Base-by-base conservation (phyloP, 2,797 vertebrate genomes). In the Gorsachius magnificus region DNA sequence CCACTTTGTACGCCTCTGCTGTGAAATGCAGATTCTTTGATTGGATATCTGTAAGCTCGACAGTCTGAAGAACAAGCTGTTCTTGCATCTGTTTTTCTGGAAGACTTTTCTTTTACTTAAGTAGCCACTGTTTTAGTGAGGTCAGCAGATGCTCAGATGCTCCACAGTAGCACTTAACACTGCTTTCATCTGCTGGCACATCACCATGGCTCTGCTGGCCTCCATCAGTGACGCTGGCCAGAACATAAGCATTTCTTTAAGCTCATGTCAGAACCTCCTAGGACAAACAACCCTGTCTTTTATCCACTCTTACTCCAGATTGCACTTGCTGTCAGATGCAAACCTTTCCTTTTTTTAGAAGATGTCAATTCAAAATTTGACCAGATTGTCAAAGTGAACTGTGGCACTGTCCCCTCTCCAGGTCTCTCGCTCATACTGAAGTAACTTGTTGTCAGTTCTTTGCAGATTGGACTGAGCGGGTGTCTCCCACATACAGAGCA, bases 151-250 rank as follows among this genome's bases (percentile, higher is more conserved):
- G 48, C 38, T 95, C 26, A 38, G 25, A 93, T 75, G 38, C 45
- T 15, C 69, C 68, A 54, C 77, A 78, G 94, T 78, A 95, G 92
- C 86, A 65, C 35, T 97, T 85, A 88, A 78, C 43, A 43, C 58
- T 79, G 76, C 72, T 97, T 95, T 94, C 48, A 79, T 87, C 89
- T 95, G 90, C 87, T 88, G 66, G 79, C 83, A 13, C 70, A 58
- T 92, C 93, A 87, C 75, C 20, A 5, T 78, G 58, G 46, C 78
- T 94, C 83, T 91, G 81, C 74, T 94, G 89, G 64, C 81, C 71
- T 83, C 43, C 2, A 0, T 90, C 88, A 82, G 65, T 91, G 89
- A 95, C 8, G 7, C 66, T 96, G 85, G 57, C 93, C 92, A 95
- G 95, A 94, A 68, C 81, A 56, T 56, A 31, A 38, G 33, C 35